Conservation (phyloP, 2,113 vertebrate species). For the Scatophagus argus region DNA sequence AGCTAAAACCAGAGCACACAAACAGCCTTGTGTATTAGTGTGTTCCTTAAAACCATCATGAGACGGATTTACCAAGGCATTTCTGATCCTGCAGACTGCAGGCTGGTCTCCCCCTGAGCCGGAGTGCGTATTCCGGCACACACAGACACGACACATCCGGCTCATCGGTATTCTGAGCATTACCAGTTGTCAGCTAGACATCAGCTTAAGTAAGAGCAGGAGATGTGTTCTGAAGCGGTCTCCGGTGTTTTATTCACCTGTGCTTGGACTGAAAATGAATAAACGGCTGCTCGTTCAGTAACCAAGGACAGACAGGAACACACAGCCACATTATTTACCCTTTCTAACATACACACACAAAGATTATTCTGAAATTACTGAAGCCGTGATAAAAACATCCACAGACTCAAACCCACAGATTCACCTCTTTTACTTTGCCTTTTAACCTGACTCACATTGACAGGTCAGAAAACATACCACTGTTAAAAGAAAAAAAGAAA, state of each 20-base stretch:
- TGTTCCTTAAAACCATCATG: constrained; percentile 47
- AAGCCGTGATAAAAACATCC: too few relatives aligned
- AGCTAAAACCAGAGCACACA: constrained; percentile 44
- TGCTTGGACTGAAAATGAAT: constrained; percentile 48
- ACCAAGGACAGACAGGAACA: constrained; percentile 10
- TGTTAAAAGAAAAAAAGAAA: too few relatives aligned
- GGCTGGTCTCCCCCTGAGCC: constrained; percentile 36
- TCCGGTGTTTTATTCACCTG: constrained; percentile 56
- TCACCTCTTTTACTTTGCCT: too few relatives aligned
- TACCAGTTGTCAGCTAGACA: constrained; percentile 62
- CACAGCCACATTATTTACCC: constrained; percentile 3
- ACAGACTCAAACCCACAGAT: too few relatives aligned
- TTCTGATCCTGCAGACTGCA: constrained; percentile 62
- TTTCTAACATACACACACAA: too few relatives aligned
- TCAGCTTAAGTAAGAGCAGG: constrained; percentile 44
- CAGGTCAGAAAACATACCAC: too few relatives aligned
- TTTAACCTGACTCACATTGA: too few relatives aligned
- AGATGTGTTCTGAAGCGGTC: constrained; percentile 54
- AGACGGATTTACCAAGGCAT: constrained; percentile 63
- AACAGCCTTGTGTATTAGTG: constrained; percentile 37
- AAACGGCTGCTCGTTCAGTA: neutral
- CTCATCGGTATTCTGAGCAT: constrained; percentile 65
- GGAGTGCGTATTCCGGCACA: constrained; percentile 35
- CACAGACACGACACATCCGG: constrained; percentile 26
- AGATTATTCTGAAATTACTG: too few relatives aligned